Percentiles rank a stretch among this genome's conserved stretches.
phyloP scores from a whole-genome alignment of 2,113 vertebrate genomes.

The Alexandromys fortis region DNA sequence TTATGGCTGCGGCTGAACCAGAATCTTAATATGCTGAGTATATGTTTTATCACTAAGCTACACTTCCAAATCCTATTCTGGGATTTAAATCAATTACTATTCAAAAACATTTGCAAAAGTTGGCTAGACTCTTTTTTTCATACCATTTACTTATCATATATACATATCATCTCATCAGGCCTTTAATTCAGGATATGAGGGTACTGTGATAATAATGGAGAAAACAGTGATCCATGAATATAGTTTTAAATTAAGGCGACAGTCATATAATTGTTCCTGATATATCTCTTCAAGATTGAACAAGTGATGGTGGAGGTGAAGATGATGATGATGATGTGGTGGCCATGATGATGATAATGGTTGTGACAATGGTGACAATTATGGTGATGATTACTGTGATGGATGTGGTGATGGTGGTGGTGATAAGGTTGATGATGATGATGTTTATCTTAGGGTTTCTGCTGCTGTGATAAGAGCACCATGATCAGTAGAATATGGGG shows the following conservation, averaged over 20 bases:
- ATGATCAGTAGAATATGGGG: neutral
- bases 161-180: neutral
- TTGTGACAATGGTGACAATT: too few relatives aligned
- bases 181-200: neutral
- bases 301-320: neutral
- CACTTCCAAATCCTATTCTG: neutral
- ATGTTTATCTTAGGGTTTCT: neutral
- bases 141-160: neutral
- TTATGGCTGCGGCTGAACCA: neutral
- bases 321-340: neutral
- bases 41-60: neutral
- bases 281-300: neutral
- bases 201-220: neutral
- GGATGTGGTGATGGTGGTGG: neutral
- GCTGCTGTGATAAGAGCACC: neutral
- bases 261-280: neutral
- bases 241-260: neutral
- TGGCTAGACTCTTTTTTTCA: constrained; percentile 1
- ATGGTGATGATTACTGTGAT: neutral
- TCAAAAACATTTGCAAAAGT: constrained; percentile 43
- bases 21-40: neutral
- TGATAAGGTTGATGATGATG: neutral
- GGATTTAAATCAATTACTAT: neutral
- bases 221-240: neutral
- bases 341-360: neutral